Base-by-base conservation (phyloP, 1,140 invertebrate species). In the Macrobrachium rosenbergii region DNA sequence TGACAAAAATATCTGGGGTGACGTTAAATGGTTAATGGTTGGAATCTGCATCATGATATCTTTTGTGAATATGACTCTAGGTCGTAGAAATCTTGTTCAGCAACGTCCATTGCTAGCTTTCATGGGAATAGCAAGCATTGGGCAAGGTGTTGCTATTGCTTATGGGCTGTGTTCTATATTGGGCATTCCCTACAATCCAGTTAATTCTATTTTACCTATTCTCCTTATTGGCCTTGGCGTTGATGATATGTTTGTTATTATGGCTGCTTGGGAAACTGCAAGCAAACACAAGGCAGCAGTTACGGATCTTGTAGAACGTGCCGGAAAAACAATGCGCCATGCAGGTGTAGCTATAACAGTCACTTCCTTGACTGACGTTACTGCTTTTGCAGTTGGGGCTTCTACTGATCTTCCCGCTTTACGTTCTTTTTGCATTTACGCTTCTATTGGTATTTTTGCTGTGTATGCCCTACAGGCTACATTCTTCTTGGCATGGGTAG, bases 271-370 rank as follows among this genome's bases (percentile, higher is more conserved):
- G 83, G 88, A 90, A 37, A 75, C 90, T n/a, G 76, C 77, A n/a
- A 60, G 63, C 2, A 72, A 75, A 6, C 16, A 84, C 28, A 52
- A 78, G 16, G 63, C 43, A n/a, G 28, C 67, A 28, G 67, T 72
- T 5, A 84, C 89, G 8, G 90, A 90, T 17, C 90, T 92, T 37
- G 89, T 91, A 0, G 89, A 91, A 63, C 91, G 92, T 14, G 92
- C 93, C 23, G 93, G 91, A 83, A 91, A 91, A 86, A 90, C 92
- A 37, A 89, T 93, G 23, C 92, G 93, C 82, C 92, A 93, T 83
- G 94, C 94, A 59, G 95, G 95, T 59, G 93, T 94, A 19, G 95
- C 94, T 11, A 94, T 95, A 82, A 95, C 94, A 3, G 94, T 95
- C 5, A 95, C 95, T 5, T 95, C 94, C 5, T 90, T 95, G 17